Evolutionary conservation across 2,888 invertebrate genomes (phyloP).

Genomic region (Choristoneura rosaceana): DNA sequence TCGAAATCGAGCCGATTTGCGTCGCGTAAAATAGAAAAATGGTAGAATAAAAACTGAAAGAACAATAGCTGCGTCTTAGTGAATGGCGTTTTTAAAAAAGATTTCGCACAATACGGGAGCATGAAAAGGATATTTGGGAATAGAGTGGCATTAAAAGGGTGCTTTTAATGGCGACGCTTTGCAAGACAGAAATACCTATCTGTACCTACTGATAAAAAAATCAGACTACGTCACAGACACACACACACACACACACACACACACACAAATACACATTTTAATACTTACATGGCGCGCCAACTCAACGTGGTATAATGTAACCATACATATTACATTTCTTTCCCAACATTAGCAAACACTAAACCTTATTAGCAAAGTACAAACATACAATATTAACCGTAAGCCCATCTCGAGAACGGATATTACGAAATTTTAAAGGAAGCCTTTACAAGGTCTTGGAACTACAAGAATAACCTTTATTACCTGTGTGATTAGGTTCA

Average conservation of each 20-base stretch:
- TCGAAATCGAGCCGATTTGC: constrained; percentile 58
- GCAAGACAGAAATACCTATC: background rate
- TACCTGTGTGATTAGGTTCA: background rate
- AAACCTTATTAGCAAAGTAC: constrained; percentile 16
- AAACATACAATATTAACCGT: constrained; percentile 34
- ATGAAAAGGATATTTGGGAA: constrained; percentile 54
- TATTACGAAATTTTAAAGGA: constrained; percentile 32
- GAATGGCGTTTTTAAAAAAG: constrained; percentile 61
- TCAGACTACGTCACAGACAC: no score
- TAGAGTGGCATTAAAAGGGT: background rate
- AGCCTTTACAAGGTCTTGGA: constrained; percentile 5
- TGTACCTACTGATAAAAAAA: background rate
- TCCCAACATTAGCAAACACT: constrained; percentile 15
- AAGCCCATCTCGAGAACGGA: constrained; percentile 25
- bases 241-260: no score
- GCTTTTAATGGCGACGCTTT: background rate
- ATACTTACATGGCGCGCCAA: no score
- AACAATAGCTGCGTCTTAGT: constrained; percentile 64
- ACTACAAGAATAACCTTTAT: background rate
- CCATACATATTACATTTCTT: background rate
- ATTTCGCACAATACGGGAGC: constrained; percentile 55
- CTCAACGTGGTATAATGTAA: no score
- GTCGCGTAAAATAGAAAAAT: constrained; percentile 55
- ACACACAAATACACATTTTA: no score
- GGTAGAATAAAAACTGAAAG: constrained; percentile 55